Base-by-base conservation (phyloP, 2,113 vertebrate species). In the Phylloscopus trochiloides region DNA sequence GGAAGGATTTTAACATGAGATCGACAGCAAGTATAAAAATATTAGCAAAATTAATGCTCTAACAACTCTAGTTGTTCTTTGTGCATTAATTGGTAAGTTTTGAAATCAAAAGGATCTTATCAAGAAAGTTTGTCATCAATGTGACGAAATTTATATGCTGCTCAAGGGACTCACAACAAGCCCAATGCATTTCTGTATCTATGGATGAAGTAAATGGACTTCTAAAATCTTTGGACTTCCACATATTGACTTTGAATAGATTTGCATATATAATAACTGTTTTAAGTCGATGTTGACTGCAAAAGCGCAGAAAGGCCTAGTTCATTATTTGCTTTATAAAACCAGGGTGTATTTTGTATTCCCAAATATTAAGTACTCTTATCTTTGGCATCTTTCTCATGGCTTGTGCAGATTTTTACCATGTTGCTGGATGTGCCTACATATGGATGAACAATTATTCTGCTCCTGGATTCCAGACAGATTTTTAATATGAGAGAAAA, bases 1-100 rank as follows among this genome's bases (percentile, higher is more conserved):
- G 66, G 76, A 85, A 92, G 58, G 51, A 92, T 86, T 36, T 93
- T 96, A 91, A 58, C n/a, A 48, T 95, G 79, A 90, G 21, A 68
- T 87, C 34, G 10, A 65, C n/a, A 88, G 54, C 62, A 80, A 32
- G 58, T 94, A 57, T 77, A 88, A 72, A 65, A 68, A 70, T 47
- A 31, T 4, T 68, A 45, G 14, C 52, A 68, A 87, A 89, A 62
- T 57, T 26, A 61, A 52, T 61, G 65, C 80, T 58, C 7, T 86
- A 76, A 72, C 48, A 78, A 22, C 38, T 57, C 36, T 29, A 73
- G 38, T 61, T 83, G 32, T 48, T 73, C 47, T 58, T 17, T n/a
- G 14, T 34, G 45, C 12, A 13, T 86, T 88, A n/a, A 61, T 89
- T 55, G 38, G 12, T 32, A 77, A 76, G 34, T 61, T 91, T 70